Conservation (phyloP, 2,113 vertebrate species). For the Macrotus californicus region DNA sequence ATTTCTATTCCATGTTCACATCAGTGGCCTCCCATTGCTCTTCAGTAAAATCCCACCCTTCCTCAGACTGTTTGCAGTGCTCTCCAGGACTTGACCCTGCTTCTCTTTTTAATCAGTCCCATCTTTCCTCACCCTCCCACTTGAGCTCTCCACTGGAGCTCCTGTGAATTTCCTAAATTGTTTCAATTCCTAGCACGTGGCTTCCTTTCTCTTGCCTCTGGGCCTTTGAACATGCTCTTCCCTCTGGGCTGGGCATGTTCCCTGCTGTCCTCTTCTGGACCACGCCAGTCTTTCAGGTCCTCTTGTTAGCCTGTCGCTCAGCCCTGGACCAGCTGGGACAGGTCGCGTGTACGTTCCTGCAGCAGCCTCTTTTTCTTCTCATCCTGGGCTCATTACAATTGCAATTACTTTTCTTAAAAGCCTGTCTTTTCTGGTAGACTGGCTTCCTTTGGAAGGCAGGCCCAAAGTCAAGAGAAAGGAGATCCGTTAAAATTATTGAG, state of each 20-base stretch:
- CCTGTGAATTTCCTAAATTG: slow-evolving; percentile 30
- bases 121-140: neutral
- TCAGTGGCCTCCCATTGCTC: neutral
- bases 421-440: neutral
- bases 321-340: neutral
- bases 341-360: neutral
- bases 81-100: neutral
- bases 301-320: neutral
- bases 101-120: neutral
- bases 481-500: neutral
- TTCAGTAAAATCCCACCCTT: slow-evolving; percentile 21
- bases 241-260: neutral
- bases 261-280: neutral
- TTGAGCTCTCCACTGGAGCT: neutral
- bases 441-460: slow-evolving; percentile 24
- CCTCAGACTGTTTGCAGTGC: neutral
- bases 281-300: neutral
- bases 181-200: neutral
- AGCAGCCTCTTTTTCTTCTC: neutral
- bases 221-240: neutral
- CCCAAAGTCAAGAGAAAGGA: neutral
- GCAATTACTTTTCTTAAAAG: neutral
- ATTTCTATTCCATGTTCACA: neutral
- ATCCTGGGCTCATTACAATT: neutral
- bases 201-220: neutral